phyloP scores from a whole-genome alignment of 2,888 invertebrate genomes.

The Prenolepis imparis region DNA sequence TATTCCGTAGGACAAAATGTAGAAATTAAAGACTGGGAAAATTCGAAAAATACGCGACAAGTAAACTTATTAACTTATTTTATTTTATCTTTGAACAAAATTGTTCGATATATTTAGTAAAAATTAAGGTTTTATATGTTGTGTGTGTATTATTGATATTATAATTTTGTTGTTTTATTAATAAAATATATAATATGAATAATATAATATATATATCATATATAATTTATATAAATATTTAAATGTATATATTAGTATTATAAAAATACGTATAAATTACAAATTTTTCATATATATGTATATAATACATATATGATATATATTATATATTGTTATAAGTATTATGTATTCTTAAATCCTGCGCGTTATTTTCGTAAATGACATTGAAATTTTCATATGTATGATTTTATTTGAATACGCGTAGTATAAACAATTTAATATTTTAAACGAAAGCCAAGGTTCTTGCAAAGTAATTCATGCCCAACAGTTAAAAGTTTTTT shows the following conservation, averaged over 20 bases:
- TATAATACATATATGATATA: constrained; percentile 38
- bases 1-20: not conserved
- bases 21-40: not conserved
- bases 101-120: constrained; percentile 2
- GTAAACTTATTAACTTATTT: no score
- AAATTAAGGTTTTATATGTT: not conserved
- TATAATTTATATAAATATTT: constrained; percentile 24
- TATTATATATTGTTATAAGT: constrained; percentile 12
- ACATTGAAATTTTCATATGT: constrained; percentile 7
- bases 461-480: not conserved
- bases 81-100: not conserved
- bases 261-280: constrained; percentile 12
- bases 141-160: constrained; percentile 17
- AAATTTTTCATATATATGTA: constrained; percentile 46
- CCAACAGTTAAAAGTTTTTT: not conserved
- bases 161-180: constrained; percentile 16
- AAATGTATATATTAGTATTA: not conserved
- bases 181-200: constrained; percentile 37
- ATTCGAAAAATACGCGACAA: not conserved
- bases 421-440: not conserved
- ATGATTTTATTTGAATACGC: not conserved
- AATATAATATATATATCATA: not conserved
- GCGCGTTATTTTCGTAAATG: not conserved
- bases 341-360: constrained; percentile 6
- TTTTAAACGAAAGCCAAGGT: not conserved